Base-by-base conservation (phyloP, 2,113 vertebrate genomes). In the Corythaeola cristata region DNA sequence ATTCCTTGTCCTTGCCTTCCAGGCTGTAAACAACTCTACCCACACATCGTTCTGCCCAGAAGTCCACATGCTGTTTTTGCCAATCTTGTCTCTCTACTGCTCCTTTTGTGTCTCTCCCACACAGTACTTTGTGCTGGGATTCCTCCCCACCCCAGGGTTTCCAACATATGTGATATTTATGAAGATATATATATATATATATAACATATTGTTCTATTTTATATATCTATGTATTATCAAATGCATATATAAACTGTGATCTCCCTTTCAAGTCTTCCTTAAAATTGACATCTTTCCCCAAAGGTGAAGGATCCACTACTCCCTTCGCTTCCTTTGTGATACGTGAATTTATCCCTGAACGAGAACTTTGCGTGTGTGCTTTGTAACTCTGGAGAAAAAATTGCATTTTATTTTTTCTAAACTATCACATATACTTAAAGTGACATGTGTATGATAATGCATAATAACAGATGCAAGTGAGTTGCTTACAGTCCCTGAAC, bases 101-200 rank as follows among this genome's bases (percentile, higher is more conserved):
- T 88, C 80, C 91, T 88, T 95, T 96, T 95, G 76, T 93, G 58
- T 63, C 28, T 91, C 69, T 94, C 94, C 91, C 71, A 92, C 84
- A 14, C n/a, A 71, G 35, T 26, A 67, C 11, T 79, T 83, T 71
- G 66, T 58, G 52, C 71, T 87, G 89, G 79, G 50, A 73, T 96
- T 95, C 80, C 74, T 93, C 27, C 47, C 47, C 24, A 73, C 68
- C 35, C 41, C 35, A 71, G 44, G 33, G n/a, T 53, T 96, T 83
- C 66, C 80, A 81, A 35, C 19, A 58, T 86, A 52, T 88, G 39
- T 83, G 73, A 60, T 28, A 59, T 22, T 22, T 60, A 41, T 47
- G 12, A 10, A 44, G 41, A 44, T 12, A 44, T 9, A 1, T n/a
- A 3, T 55, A 3, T 55, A 12, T 27, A 37, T 64, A 22, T 28